These are phyloP conservation scores for Galaxea fascicularis DNA, from an alignment of 92 coral and sea anemone species.

Conservation along the genomic window DNA sequence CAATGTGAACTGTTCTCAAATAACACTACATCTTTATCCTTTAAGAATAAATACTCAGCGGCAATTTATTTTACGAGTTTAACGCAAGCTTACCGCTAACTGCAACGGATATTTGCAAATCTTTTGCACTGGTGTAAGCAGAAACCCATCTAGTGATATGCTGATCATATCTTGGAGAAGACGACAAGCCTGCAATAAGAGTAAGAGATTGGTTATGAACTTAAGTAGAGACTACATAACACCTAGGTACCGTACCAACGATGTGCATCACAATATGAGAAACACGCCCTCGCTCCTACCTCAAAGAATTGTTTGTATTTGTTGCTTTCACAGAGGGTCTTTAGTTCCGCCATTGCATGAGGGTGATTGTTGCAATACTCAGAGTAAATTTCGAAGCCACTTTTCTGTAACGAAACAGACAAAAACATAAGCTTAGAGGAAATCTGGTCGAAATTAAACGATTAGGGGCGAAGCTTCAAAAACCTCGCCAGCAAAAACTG, in stretches of 20 bases:
- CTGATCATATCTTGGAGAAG: conserved; percentile 94
- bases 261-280: background rate
- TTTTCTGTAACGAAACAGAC: conserved; percentile 59
- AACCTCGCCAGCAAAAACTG: too few species aligned
- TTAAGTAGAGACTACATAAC: background rate
- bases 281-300: conserved; percentile 44
- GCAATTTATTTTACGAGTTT: background rate
- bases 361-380: conserved; percentile 99
- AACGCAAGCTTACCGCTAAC: conserved; percentile 78
- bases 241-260: background rate
- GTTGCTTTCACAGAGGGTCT: conserved; percentile 82
- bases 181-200: conserved; percentile 84
- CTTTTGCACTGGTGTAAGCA: conserved; percentile 97
- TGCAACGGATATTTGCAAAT: conserved; percentile 99
- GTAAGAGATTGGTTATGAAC: background rate
- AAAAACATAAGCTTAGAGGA: background rate
- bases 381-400: conserved; percentile 90
- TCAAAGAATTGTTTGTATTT: conserved; percentile 96
- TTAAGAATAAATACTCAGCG: background rate
- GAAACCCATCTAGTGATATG: conserved; percentile 94
- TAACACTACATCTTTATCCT: too few species aligned
- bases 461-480: too few species aligned
- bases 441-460: too few species aligned
- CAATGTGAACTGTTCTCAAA: too few species aligned
- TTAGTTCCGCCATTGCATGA: conserved; percentile 90